Percentiles rank a stretch among this genome's conserved stretches.
These are phyloP conservation scores for Lethenteron reissneri DNA, from an alignment of 2,113 vertebrate genomes.

Conservation along the genomic window DNA sequence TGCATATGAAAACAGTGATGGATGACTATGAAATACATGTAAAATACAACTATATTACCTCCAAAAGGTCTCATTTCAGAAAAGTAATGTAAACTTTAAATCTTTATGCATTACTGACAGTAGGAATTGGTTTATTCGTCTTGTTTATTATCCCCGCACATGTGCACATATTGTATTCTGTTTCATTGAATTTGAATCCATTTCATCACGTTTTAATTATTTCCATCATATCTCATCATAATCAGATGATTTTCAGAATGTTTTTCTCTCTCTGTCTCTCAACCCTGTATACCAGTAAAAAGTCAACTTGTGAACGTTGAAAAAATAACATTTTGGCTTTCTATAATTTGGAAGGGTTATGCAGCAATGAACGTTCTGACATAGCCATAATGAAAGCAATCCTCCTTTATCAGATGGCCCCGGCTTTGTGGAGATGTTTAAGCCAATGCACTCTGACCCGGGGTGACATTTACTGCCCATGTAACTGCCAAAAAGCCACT, in stretches of 20 bases:
- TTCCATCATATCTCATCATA: neutral
- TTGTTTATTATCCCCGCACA: neutral
- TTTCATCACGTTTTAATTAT: neutral
- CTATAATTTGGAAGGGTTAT: no score
- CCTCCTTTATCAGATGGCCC: no score
- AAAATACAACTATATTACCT: conserved; percentile 6
- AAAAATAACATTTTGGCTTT: no score
- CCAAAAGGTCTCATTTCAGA: conserved; percentile 5
- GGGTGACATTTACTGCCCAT: no score
- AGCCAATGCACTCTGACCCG: no score
- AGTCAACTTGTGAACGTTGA: no score
- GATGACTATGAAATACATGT: conserved; percentile 6
- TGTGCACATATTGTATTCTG: neutral
- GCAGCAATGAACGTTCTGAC: no score
- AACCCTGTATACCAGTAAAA: no score
- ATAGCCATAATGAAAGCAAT: no score
- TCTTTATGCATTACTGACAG: no score
- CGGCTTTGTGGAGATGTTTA: no score
- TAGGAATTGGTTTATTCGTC: neutral
- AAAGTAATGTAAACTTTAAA: neutral
- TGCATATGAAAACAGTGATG: conserved; percentile 7
- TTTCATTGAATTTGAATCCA: neutral
- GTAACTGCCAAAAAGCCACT: no score
- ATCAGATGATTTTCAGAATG: neutral
- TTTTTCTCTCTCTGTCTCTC: neutral